These are phyloP conservation scores for Arizona elegans DNA, from an alignment of 2,113 vertebrate genomes.

Conservation along the genomic window DNA sequence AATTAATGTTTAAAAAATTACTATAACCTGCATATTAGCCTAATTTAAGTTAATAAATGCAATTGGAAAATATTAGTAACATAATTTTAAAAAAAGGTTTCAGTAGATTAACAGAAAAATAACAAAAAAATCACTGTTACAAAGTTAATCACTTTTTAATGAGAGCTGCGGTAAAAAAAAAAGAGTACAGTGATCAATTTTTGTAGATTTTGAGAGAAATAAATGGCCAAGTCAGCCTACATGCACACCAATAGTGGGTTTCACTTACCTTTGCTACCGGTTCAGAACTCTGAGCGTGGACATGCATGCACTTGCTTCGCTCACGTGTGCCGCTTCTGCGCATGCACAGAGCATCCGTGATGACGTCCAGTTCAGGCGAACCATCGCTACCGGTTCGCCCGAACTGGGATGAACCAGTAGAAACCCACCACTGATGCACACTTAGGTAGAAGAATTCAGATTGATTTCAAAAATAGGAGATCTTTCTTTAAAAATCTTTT, in stretches of 20 bases:
- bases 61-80: conserved; percentile 19
- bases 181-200: neutral
- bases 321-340: too few relatives aligned
- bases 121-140: conserved; percentile 22
- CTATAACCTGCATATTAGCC: neutral
- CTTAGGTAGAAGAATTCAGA: neutral
- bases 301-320: too few relatives aligned
- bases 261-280: too few relatives aligned
- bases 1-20: conserved; percentile 30
- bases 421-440: neutral
- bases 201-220: neutral
- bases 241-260: too few relatives aligned
- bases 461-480: conserved; percentile 7
- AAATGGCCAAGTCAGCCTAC: neutral
- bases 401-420: too few relatives aligned
- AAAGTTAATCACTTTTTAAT: conserved; percentile 21
- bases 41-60: neutral
- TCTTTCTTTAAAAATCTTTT: conserved; percentile 15
- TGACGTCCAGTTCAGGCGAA: too few relatives aligned
- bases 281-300: too few relatives aligned
- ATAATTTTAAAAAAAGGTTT: neutral
- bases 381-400: too few relatives aligned
- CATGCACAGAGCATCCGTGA: too few relatives aligned
- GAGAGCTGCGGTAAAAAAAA: conserved; percentile 8
- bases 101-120: neutral